Conservation (phyloP, 2,797 vertebrate species). For the Anas capensis region DNA sequence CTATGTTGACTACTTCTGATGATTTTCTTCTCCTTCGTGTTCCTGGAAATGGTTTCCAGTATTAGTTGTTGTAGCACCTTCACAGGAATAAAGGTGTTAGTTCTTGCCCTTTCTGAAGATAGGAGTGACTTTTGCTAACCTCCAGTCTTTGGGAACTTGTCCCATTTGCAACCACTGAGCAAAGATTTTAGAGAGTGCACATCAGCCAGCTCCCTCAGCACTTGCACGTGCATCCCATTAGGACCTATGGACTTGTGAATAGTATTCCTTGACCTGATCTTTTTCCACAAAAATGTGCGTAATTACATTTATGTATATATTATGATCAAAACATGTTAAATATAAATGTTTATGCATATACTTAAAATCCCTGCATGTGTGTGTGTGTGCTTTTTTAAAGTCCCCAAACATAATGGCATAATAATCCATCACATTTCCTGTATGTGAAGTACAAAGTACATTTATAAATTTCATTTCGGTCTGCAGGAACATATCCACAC, state of each 20-base stretch:
- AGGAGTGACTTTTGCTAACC: neutral
- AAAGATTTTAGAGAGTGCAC: neutral
- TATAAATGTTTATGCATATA: neutral
- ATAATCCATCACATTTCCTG: neutral
- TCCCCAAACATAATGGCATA: neutral
- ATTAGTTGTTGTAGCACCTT: too few species aligned
- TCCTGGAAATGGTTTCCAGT: too few species aligned
- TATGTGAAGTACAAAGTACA: neutral
- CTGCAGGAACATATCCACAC: rapidly evolving
- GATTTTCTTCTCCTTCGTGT: too few species aligned
- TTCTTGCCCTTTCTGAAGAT: neutral
- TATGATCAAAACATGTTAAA: neutral
- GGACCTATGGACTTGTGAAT: neutral
- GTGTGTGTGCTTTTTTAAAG: neutral
- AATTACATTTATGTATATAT: neutral
- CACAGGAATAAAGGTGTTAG: too few species aligned
- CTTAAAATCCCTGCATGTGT: neutral
- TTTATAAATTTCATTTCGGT: neutral
- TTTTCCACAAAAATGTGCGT: neutral
- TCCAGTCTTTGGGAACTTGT: neutral
- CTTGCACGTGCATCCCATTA: neutral
- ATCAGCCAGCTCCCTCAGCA: neutral
- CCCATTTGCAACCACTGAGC: neutral
- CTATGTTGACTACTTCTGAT: too few species aligned
- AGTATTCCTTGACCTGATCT: neutral